Base-by-base conservation (phyloP, 2,113 vertebrate genomes). In the Morone saxatilis region DNA sequence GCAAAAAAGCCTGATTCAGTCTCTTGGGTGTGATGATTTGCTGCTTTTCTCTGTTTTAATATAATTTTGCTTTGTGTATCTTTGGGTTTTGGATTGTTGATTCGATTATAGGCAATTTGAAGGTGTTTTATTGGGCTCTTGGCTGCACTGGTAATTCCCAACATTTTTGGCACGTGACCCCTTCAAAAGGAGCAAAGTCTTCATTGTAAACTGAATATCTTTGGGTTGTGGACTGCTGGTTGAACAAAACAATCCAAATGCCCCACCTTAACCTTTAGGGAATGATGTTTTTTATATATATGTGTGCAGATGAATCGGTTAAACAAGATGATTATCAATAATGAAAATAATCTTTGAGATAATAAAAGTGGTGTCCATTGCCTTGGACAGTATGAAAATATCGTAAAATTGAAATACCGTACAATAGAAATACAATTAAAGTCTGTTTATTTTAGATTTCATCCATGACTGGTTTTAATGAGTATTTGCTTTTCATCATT, bases 391-490 rank as follows among this genome's bases (percentile, higher is more conserved):
- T 36, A 0, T 3, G 6, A 10, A 36, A 51, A 75, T 69, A 13
- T 47, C 14, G 14, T 65, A 47, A 51, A 80, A 66, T 20, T 54
- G 11, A 47, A 76, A 50, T 51, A n/a, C 25, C 51, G 61, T 54
- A 48, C 22, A 60, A 47, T 65, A 62, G 50, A 76, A 43, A 45
- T 53, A 68, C 53, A 79, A 61, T 79, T 62, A 66, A 84, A 81
- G 53, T 71, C 79, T 31, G 25, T 78, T 87, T 88, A 50, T 68
- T 83, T 74, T 71, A 77, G 62, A 83, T 89, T 90, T 87, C 66
- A 85, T 40, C 22, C 77, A 57, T 76, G 65, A 43, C 36, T 38
- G 50, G 2, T 82, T 91, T 87, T 84, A 91, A 89, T 86, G 76
- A 81, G 41, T 60, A 57, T 79, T 83, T 81, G 47, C 53, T 80